Evolutionary conservation across 2,888 invertebrate species (phyloP).

Genomic region (Serrognathus titanus): DNA sequence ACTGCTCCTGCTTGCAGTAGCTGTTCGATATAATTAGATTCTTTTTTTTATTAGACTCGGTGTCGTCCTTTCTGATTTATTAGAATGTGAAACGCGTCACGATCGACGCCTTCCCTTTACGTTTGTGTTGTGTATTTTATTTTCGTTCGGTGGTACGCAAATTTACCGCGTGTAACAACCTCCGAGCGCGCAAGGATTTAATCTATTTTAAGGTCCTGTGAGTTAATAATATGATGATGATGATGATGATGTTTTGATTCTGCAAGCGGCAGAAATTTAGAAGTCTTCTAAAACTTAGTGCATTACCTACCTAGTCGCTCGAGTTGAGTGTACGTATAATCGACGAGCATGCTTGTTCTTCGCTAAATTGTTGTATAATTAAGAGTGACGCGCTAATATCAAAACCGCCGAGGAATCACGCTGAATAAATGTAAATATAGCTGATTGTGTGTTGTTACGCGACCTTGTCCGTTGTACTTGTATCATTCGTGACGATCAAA

Average conservation of each 20-base stretch:
- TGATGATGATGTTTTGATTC: constrained; percentile 10
- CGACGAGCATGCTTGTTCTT: constrained; percentile 3
- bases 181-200: constrained; percentile 19
- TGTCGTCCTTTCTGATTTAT: constrained; percentile 20
- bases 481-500: neutral
- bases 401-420: constrained; percentile 25
- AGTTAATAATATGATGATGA: constrained; percentile 12
- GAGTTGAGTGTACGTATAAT: too few relatives aligned
- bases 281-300: too few relatives aligned
- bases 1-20: constrained; percentile 27
- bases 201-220: constrained; percentile 19
- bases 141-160: constrained; percentile 18
- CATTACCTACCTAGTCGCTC: too few relatives aligned
- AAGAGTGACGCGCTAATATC: constrained; percentile 26
- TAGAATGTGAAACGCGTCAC: constrained; percentile 28
- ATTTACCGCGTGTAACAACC: constrained; percentile 13
- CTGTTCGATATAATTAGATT: constrained; percentile 26
- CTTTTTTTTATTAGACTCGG: constrained; percentile 18
- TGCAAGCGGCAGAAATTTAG: constrained; percentile 10
- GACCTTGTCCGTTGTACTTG: constrained; percentile 32
- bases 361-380: constrained; percentile 20
- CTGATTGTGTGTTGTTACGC: constrained; percentile 30
- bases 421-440: constrained; percentile 28
- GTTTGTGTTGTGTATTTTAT: constrained; percentile 25
- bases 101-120: constrained; percentile 16